Percentiles rank a stretch among this genome's conserved stretches.
Evolutionary conservation across 2,888 invertebrate genomes (phyloP).

Genomic region (Agriotes lineatus): DNA sequence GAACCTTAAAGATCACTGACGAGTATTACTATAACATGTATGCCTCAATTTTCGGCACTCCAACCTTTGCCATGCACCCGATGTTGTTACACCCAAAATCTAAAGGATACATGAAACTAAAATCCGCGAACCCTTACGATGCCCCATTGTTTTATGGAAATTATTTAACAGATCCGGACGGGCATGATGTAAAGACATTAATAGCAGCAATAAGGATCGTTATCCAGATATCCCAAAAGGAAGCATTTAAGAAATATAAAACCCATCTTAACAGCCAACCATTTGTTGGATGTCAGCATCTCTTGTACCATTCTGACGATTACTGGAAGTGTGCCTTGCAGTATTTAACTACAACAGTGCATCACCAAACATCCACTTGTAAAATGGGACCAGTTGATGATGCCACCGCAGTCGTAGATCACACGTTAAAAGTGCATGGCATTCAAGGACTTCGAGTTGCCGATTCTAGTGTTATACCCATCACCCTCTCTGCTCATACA

Average conservation of each 20-base stretch:
- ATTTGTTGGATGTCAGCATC: constrained; percentile 68
- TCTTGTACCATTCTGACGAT: constrained; percentile 71
- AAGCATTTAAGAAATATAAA: constrained; percentile 72
- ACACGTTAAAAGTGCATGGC: constrained; percentile 73
- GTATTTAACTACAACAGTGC: constrained; percentile 51
- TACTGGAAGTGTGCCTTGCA: constrained; percentile 79
- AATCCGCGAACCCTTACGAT: constrained; percentile 68
- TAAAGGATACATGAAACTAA: constrained; percentile 55
- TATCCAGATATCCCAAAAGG: constrained; percentile 70
- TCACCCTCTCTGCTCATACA: constrained; percentile 75
- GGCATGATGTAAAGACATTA: constrained; percentile 73
- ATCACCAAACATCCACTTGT: constrained; percentile 70
- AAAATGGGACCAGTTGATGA: constrained; percentile 79
- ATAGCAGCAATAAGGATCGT: constrained; percentile 72
- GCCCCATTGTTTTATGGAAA: constrained; percentile 74
- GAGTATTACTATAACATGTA: constrained; percentile 56
- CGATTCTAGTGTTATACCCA: constrained; percentile 77
- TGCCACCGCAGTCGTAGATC: constrained; percentile 74
- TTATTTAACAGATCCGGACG: constrained; percentile 72
- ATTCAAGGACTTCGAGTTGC: constrained; percentile 73
- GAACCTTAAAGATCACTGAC: constrained; percentile 45
- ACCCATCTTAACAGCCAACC: constrained; percentile 59
- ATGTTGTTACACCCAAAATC: not conserved
- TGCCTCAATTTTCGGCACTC: constrained; percentile 64
- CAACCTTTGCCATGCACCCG: constrained; percentile 56